These are phyloP conservation scores for Furnarius figulus DNA, from an alignment of 2,113 vertebrate species.

Conservation along the genomic window DNA sequence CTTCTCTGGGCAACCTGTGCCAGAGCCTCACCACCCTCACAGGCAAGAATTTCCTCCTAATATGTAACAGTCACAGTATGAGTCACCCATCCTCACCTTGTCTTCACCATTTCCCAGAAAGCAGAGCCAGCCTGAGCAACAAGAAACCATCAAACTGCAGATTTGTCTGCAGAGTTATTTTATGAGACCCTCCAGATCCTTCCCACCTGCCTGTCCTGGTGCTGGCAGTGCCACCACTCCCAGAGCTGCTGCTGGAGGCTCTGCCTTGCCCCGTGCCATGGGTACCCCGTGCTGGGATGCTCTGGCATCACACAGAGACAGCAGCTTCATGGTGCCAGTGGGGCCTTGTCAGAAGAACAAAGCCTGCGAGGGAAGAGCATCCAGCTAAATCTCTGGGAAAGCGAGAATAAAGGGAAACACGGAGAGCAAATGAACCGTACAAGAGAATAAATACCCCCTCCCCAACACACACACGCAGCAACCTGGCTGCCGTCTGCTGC, in stretches of 20 bases:
- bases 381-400: conserved; percentile 61
- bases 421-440: conserved; percentile 69
- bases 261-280: neutral
- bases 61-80: neutral
- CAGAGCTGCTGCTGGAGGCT: neutral
- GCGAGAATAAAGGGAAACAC: conserved; percentile 60
- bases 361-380: conserved; percentile 29
- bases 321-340: neutral
- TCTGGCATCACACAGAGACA: neutral
- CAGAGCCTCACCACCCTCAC: neutral
- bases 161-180: neutral
- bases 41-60: neutral
- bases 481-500: conserved; percentile 78
- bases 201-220: fast-evolving
- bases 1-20: neutral
- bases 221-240: neutral
- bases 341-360: conserved; percentile 66
- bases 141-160: neutral
- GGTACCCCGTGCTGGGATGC: neutral
- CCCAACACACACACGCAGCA: conserved; percentile 59
- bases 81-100: neutral
- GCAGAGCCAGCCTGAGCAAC: neutral
- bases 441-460: conserved; percentile 69
- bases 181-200: neutral
- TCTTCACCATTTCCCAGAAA: neutral